These are phyloP conservation scores for Scleropages formosus DNA, from an alignment of 2,797 vertebrate species.

Conservation along the genomic window DNA sequence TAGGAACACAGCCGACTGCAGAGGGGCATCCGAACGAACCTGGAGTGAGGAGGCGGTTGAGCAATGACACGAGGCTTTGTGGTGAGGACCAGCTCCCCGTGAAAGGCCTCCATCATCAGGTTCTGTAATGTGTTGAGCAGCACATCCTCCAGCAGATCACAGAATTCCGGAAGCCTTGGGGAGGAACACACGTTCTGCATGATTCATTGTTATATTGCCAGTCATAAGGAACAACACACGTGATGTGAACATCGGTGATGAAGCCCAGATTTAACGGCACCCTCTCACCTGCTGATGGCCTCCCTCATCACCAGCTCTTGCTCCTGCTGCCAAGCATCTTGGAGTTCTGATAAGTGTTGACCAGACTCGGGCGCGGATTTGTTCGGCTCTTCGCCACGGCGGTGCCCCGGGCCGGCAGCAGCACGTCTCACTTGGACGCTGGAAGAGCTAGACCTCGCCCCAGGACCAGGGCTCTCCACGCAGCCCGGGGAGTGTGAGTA, in stretches of 20 bases:
- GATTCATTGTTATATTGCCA: too few species aligned
- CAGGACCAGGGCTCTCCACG: background rate
- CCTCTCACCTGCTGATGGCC: constrained; percentile 47
- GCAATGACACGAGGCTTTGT: constrained; percentile 66
- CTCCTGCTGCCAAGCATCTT: constrained; percentile 17
- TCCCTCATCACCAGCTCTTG: constrained; percentile 44
- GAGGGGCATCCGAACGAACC: constrained; percentile 34
- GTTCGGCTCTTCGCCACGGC: constrained; percentile 4
- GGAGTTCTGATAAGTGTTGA: background rate
- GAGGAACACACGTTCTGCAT: background rate
- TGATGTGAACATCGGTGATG: too few species aligned
- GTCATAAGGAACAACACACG: too few species aligned
- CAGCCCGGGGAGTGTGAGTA: constrained; percentile 25
- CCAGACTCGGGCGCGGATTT: constrained; percentile 6
- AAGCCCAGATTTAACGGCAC: too few species aligned
- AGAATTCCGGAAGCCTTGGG: constrained; percentile 63
- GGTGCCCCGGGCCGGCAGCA: background rate
- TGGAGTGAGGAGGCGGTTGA: constrained; percentile 57
- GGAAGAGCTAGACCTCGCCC: background rate
- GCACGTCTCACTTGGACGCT: background rate
- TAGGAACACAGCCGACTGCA: too few species aligned
- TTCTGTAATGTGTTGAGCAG: constrained; percentile 84
- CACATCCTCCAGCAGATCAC: constrained; percentile 70
- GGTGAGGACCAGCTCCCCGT: constrained; percentile 81
- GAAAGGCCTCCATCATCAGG: constrained; percentile 83